phyloP scores from a whole-genome alignment of 1,140 invertebrate genomes.

The Pissodes strobi region DNA sequence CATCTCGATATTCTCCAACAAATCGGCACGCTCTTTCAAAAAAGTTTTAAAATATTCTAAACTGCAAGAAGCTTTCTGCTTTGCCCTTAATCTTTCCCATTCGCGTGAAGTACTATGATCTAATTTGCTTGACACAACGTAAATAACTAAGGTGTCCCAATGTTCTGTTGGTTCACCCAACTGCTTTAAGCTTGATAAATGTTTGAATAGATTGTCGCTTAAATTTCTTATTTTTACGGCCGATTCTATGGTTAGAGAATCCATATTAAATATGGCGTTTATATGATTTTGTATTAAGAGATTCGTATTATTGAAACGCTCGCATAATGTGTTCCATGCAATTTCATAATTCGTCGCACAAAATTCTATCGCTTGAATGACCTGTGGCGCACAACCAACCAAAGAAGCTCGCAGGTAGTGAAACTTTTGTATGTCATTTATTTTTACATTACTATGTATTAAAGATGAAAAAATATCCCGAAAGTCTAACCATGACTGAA shows the following conservation, averaged over 20 bases:
- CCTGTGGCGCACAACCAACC: slow-evolving; percentile 41
- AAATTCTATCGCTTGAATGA: slow-evolving; percentile 44
- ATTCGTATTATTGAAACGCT: too few relatives aligned
- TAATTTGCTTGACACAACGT: slow-evolving; percentile 35
- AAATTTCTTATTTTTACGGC: too few relatives aligned
- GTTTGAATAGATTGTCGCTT: slow-evolving; percentile 27
- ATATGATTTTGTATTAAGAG: too few relatives aligned
- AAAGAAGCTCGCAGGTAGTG: slow-evolving; percentile 41
- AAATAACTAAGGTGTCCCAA: slow-evolving; percentile 33
- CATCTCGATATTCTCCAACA: slow-evolving; percentile 3
- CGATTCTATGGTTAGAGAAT: slow-evolving; percentile 19
- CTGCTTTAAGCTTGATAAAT: slow-evolving; percentile 22
- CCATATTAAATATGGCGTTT: slow-evolving; percentile 19
- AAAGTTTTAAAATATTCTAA: not conserved
- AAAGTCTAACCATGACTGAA: slow-evolving; percentile 46
- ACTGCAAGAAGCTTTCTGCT: not conserved
- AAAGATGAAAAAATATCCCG: slow-evolving; percentile 45
- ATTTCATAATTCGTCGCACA: slow-evolving; percentile 43
- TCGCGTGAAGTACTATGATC: too few relatives aligned
- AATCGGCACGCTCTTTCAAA: slow-evolving; percentile 5
- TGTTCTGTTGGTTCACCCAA: slow-evolving; percentile 12
- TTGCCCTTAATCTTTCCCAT: not conserved
- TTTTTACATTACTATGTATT: slow-evolving; percentile 46
- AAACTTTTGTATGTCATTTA: too few relatives aligned
- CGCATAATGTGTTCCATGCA: too few relatives aligned